These are phyloP conservation scores for Cygnus buccinator DNA, from an alignment of 2,113 vertebrate species.

Conservation along the genomic window DNA sequence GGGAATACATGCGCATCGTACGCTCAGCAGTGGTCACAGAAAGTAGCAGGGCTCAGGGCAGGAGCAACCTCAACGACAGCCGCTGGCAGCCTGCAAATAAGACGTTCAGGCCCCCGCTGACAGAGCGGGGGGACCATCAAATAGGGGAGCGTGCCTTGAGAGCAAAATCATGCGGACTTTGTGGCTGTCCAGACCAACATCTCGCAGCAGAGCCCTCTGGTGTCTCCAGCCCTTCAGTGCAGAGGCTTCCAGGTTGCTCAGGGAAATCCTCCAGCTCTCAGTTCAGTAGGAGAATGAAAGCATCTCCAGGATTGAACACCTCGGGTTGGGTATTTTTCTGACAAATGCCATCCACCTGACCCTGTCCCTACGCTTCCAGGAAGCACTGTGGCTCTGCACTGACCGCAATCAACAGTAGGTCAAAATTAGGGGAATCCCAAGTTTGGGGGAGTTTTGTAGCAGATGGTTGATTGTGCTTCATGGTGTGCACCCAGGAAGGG, in stretches of 20 bases:
- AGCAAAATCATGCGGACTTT: not conserved
- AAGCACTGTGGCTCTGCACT: fast-evolving
- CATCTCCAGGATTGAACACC: not conserved
- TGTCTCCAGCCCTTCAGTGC: slow-evolving; percentile 34
- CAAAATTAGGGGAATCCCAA: not conserved
- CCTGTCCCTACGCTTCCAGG: not conserved
- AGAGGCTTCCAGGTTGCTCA: not conserved
- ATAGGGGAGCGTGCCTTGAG: not conserved
- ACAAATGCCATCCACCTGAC: not conserved
- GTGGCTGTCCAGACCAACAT: not conserved
- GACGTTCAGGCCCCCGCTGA: fast-evolving
- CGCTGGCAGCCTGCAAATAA: no score
- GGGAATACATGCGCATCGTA: not conserved
- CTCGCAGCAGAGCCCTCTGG: slow-evolving; percentile 50
- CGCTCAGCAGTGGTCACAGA: not conserved
- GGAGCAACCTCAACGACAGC: not conserved
- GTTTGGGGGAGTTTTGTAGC: not conserved
- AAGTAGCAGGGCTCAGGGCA: not conserved
- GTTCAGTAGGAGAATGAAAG: not conserved
- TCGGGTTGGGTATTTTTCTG: not conserved
- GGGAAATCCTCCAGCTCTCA: not conserved
- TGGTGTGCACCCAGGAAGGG: not conserved
- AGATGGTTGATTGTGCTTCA: not conserved
- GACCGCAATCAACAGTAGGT: fast-evolving
- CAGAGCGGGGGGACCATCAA: not conserved